Percentiles rank a stretch among this genome's conserved stretches.
phyloP scores from a whole-genome alignment of 2,113 vertebrate species.

The Prochilodus magdalenae region DNA sequence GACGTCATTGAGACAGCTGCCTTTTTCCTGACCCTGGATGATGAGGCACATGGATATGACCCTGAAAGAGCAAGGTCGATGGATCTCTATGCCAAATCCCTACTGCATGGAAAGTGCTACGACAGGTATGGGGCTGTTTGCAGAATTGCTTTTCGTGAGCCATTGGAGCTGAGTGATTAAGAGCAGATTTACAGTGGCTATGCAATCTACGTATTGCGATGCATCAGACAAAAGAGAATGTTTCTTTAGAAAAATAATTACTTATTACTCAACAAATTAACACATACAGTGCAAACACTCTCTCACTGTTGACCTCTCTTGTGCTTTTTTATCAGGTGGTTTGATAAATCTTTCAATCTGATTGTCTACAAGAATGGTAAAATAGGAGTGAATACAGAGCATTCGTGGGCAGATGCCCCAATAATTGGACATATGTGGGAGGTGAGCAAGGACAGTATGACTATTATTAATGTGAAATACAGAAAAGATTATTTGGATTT shows the following conservation, averaged over 20 bases:
- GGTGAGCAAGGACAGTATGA: conserved; percentile 69
- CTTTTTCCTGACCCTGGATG: conserved; percentile 89
- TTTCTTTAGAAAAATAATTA: conserved; percentile 20
- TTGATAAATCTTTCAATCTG: conserved; percentile 91
- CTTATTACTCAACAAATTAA: background rate
- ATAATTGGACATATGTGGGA: conserved; percentile 92
- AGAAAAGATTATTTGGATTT: too few species aligned
- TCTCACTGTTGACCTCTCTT: background rate
- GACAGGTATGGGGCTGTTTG: conserved; percentile 79
- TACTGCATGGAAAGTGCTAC: conserved; percentile 90
- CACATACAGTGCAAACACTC: background rate
- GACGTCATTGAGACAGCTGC: conserved; percentile 86
- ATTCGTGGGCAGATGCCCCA: conserved; percentile 90
- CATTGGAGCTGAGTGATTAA: background rate
- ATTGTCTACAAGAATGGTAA: conserved; percentile 88
- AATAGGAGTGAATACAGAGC: conserved; percentile 85
- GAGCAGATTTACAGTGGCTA: conserved; percentile 3
- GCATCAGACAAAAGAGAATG: background rate
- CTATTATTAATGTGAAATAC: too few species aligned
- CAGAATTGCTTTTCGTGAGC: conserved; percentile 3
- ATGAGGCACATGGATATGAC: conserved; percentile 81
- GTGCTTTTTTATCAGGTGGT: conserved; percentile 80
- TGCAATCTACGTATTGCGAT: background rate
- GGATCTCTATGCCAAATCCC: conserved; percentile 87
- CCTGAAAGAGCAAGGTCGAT: conserved; percentile 73